Base-by-base conservation (phyloP, 2,113 vertebrate species). In the Toxostoma redivivum region DNA sequence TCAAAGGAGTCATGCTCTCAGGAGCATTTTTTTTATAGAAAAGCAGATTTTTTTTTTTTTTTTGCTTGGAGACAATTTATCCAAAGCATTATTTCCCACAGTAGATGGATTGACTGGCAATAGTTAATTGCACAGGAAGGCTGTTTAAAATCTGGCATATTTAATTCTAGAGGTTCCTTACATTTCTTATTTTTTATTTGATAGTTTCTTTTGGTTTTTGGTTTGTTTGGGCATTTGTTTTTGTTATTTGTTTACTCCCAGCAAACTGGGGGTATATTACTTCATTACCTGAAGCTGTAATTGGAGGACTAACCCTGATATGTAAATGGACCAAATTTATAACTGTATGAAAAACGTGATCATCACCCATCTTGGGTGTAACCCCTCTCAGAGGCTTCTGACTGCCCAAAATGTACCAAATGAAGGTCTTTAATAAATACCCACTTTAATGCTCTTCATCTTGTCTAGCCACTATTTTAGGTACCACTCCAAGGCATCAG, bases 141-240 rank as follows among this genome's bases (percentile, higher is more conserved):
- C 5, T 60, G 81, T 81, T 70, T 19, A 53, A 71, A 66, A 33
- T 57, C 16, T 48, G 2, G 4, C 15, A 22, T 78, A 28, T 69
- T 65, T 77, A 65, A 56, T 50, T 78, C 35, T 27, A 2, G 4
- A 16, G 2, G 5, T 42, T 60, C 15, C 18, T 79, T 13, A n/a
- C 11, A 8, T 60, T 70, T 42, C 31, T 58, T 35, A 11, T 25
- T 86, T 70, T 88, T 38, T 1, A 48, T 58, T 77, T 62, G 4
- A 45, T 33, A 2, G 8, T 23, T n/a, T 22, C 1, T 65, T 76
- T 27, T 3, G 4, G 1, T 1, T 53, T 7, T 60, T 54, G 9
- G 6, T 48, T 51, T 53, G 38, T 51, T 60, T 45, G 11, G 4
- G 21, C 35, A 60, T 31, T 60, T 67, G 24, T 0, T 60, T 81